Evolutionary conservation across 23 tunicate genomes (phyloP).

Genomic region (Styela clava): DNA sequence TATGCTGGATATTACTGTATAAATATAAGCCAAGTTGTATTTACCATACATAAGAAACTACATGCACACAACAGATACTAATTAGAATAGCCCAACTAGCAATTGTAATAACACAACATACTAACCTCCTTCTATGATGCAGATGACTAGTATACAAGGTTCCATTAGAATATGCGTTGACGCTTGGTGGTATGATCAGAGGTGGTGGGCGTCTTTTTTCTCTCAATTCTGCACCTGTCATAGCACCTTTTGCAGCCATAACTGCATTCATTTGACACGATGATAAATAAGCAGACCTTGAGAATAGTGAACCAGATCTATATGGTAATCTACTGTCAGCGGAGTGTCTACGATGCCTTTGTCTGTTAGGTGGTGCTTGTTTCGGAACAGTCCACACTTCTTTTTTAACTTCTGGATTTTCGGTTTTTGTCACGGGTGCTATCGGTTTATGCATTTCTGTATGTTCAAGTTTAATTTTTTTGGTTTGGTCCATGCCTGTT

Average conservation of each 20-base stretch:
- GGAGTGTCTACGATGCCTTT: slow-evolving; percentile 66
- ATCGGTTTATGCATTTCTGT: not conserved
- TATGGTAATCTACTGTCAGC: slow-evolving; percentile 54
- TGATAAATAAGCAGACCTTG: slow-evolving; percentile 10
- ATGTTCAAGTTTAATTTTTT: not conserved
- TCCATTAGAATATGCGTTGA: slow-evolving; percentile 53
- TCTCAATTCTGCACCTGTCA: slow-evolving; percentile 24
- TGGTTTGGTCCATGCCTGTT: not conserved
- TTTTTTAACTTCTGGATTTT: slow-evolving; percentile 17
- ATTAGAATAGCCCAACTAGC: no score
- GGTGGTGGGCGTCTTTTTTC: slow-evolving; percentile 83
- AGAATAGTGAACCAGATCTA: slow-evolving; percentile 26
- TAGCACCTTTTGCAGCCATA: not conserved
- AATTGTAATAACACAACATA: no score
- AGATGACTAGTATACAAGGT: slow-evolving; percentile 66
- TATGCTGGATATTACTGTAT: no score
- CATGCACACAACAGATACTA: no score
- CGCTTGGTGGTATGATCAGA: slow-evolving; percentile 75
- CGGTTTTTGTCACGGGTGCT: not conserved
- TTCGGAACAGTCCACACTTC: slow-evolving; percentile 94
- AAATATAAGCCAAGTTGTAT: no score
- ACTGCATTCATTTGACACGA: not conserved
- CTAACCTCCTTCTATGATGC: slow-evolving; percentile 69
- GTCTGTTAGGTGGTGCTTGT: slow-evolving; percentile 43
- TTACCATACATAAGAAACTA: no score